phyloP scores from a whole-genome alignment of 1,140 invertebrate genomes.

The Tetranychus urticae region DNA sequence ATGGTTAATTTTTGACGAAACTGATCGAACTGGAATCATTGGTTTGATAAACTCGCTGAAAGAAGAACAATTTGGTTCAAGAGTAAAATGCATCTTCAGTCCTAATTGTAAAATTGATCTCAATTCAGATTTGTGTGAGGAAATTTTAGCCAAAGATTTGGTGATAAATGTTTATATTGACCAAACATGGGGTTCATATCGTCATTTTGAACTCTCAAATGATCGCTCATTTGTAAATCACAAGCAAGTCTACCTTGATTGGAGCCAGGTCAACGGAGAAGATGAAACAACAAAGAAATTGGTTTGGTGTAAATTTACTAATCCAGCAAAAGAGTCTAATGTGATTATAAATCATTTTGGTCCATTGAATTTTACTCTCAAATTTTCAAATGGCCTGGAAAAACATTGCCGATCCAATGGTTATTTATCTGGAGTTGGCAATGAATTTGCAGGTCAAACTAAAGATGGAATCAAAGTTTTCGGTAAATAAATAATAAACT shows the following conservation, averaged over 20 bases:
- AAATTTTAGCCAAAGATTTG: neutral
- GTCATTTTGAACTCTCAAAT: neutral
- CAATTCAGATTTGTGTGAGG: neutral
- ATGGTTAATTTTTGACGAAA: neutral
- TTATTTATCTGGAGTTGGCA: slow-evolving; percentile 22
- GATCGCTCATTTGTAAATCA: neutral
- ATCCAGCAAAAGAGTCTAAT: neutral
- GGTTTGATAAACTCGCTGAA: neutral
- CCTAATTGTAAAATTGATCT: neutral
- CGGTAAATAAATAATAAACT: slow-evolving; percentile 33
- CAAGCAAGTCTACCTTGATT: neutral
- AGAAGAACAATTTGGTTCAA: neutral
- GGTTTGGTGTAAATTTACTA: neutral
- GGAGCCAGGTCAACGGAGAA: neutral
- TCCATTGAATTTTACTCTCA: neutral
- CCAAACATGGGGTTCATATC: neutral
- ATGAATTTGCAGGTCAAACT: slow-evolving; percentile 64
- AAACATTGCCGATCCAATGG: slow-evolving; percentile 30
- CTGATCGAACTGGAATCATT: neutral
- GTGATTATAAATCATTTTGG: neutral
- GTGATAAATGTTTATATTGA: neutral
- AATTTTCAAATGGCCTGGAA: slow-evolving; percentile 79
- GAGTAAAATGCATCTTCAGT: neutral
- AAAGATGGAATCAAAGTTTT: slow-evolving; percentile 52
- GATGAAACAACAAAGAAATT: slow-evolving; percentile 12